phyloP scores from a whole-genome alignment of 1,140 invertebrate genomes.

The Polypedilum pembai region DNA sequence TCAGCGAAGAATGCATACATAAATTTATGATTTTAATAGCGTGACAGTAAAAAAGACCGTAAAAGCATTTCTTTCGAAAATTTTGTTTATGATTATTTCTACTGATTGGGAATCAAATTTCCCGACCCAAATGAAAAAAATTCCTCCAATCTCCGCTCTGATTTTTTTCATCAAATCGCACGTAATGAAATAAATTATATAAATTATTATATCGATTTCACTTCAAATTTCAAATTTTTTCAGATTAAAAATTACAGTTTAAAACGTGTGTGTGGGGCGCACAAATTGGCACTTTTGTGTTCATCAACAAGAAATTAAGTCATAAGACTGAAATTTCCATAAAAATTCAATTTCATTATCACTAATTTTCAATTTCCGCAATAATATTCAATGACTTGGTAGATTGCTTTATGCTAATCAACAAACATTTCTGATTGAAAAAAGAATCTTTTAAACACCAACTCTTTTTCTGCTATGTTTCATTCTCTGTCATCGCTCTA shows the following conservation, averaged over 20 bases:
- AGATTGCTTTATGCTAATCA: background rate
- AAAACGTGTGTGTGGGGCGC: background rate
- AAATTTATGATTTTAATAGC: background rate
- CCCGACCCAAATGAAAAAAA: background rate
- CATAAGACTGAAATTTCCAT: background rate
- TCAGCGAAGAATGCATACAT: no score
- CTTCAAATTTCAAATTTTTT: background rate
- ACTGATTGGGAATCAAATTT: conserved; percentile 9
- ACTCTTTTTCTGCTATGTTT: background rate
- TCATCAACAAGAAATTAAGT: conserved; percentile 3
- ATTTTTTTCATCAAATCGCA: background rate
- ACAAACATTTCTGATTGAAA: background rate
- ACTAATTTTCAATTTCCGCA: background rate
- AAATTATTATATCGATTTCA: background rate
- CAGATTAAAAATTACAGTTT: no score
- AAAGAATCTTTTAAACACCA: background rate
- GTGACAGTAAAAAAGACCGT: background rate
- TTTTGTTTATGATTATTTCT: background rate
- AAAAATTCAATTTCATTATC: background rate
- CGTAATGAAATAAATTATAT: background rate
- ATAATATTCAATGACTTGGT: background rate
- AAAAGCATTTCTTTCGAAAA: background rate
- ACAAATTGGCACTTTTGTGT: conserved; percentile 4
- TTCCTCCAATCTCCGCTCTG: background rate
- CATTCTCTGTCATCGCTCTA: background rate